Percentiles rank a stretch among this genome's conserved stretches.
Evolutionary conservation across 2,888 invertebrate genomes (phyloP).

Genomic region (Tenthredo mesomela): DNA sequence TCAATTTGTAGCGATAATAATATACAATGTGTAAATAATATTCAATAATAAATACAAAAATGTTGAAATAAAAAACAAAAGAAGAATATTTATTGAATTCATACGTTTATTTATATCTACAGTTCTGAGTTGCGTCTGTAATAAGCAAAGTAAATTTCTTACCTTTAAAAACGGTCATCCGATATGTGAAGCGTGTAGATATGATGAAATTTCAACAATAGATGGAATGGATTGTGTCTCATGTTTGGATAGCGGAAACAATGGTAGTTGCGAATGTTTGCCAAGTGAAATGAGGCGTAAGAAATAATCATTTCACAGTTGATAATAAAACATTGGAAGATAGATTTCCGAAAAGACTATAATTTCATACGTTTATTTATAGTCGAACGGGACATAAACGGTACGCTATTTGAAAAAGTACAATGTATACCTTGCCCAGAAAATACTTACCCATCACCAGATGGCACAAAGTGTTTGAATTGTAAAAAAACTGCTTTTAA

Average conservation of each 20-base stretch:
- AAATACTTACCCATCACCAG: conserved; percentile 75
- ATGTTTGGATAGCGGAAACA: conserved; percentile 65
- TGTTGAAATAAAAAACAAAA: background rate
- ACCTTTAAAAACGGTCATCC: conserved; percentile 66
- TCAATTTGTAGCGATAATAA: background rate
- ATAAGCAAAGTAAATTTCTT: conserved; percentile 71
- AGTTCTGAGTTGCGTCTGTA: conserved; percentile 79
- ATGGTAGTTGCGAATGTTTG: conserved; percentile 65
- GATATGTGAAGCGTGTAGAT: conserved; percentile 71
- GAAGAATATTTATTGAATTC: conserved; percentile 20
- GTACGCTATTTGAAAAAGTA: conserved; percentile 69
- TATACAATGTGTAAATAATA: background rate
- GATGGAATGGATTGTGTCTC: conserved; percentile 74
- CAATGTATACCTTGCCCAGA: conserved; percentile 77
- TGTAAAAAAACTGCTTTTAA: conserved; percentile 66
- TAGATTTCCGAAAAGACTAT: conserved; percentile 24
- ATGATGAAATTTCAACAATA: conserved; percentile 69
- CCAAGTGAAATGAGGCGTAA: conserved; percentile 72
- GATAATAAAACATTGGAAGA: conserved; percentile 36
- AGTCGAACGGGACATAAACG: conserved; percentile 76
- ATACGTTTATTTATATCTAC: conserved; percentile 44
- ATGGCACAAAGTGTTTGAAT: conserved; percentile 74
- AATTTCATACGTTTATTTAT: conserved; percentile 56
- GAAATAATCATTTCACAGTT: background rate
- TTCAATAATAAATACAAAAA: background rate